Base-by-base conservation (phyloP, 2,113 vertebrate genomes). In the Hydrolagus affinis region DNA sequence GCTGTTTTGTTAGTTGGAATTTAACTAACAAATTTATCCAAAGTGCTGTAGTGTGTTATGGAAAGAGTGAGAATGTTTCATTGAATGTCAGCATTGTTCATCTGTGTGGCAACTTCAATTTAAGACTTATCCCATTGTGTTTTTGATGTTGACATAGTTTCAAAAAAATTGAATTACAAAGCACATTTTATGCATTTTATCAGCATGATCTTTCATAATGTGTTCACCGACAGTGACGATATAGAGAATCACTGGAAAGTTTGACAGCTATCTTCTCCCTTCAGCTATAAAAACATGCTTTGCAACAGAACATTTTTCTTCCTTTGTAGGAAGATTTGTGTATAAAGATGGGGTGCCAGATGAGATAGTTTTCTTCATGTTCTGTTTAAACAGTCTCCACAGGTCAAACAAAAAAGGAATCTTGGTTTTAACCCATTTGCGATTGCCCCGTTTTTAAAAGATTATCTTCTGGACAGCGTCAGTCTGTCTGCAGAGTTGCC, bases 261-360 rank as follows among this genome's bases (percentile, higher is more conserved):
- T 78, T 62, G n/a, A 78, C 25, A 60, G n/a, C 59, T 23, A 78
- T 17, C 76, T 78, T 75, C 62, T 78, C 76, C 23, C 62, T 78
- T 78, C 76, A 25, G 76, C 21, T 62, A n/a, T 78, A 56, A 62
- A 60, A 78, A 25, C 76, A 78, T 14, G 25, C 76, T 60, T 14
- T 78, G 76, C 56, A 78, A 62, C 11, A 78, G 57, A 44, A 25
- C 57, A 78, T 72, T 19, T 78, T 78, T 59, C 70, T 72, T 72
- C 10, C 76, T 78, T 78, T 78, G 11, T 14, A 7, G 75, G n/a
- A 77, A 59, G 75, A n/a, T n/a, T 23, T 10, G 28, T n/a, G 10
- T 11, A 77, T 25, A 60, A 60, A 60, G 23, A 25, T 78, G 76
- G 11, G 17, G 12, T 14, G 14, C 76, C 23, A 23, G 76, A 28